phyloP scores from a whole-genome alignment of 2,113 vertebrate genomes.

The Carassius gibelio region DNA sequence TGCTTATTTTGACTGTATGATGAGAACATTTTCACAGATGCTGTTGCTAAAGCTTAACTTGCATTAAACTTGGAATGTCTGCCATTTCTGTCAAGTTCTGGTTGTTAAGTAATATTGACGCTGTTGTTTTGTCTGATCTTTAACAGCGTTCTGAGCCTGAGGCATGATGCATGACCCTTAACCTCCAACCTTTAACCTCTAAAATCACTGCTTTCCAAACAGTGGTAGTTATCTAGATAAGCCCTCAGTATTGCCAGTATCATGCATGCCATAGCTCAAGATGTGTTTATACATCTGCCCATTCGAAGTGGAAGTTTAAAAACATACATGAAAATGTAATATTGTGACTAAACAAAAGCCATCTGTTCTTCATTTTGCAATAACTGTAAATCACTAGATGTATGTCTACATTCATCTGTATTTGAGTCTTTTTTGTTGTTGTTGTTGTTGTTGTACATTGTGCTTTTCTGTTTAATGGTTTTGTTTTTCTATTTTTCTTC shows the following conservation, averaged over 20 bases:
- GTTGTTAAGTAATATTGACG: conserved; percentile 1
- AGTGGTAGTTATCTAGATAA: background rate
- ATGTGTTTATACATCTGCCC: background rate
- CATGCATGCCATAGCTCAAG: conserved; percentile 26
- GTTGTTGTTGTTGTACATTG: conserved; percentile 62
- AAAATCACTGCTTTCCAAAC: background rate
- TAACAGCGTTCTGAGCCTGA: conserved; percentile 21
- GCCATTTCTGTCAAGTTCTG: conserved; percentile 57
- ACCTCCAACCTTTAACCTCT: conserved; percentile 45
- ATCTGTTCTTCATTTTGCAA: conserved; percentile 20
- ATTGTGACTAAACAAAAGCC: background rate
- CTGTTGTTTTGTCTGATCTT: conserved; percentile 53
- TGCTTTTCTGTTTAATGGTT: conserved; percentile 67
- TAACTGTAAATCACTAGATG: background rate
- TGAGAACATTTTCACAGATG: background rate
- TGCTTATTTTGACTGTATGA: background rate
- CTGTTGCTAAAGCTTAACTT: background rate
- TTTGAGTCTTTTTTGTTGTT: conserved; percentile 64
- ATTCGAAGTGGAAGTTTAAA: background rate
- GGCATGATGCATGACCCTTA: conserved; percentile 61
- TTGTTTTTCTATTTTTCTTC: conserved; percentile 52
- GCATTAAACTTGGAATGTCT: conserved; percentile 23
- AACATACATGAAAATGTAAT: background rate
- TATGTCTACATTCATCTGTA: conserved; percentile 42
- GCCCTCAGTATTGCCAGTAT: background rate